Evolutionary conservation across 1,140 invertebrate genomes (phyloP), one percentile per base, ranked within the genome.

Genomic region (Apis cerana): DNA sequence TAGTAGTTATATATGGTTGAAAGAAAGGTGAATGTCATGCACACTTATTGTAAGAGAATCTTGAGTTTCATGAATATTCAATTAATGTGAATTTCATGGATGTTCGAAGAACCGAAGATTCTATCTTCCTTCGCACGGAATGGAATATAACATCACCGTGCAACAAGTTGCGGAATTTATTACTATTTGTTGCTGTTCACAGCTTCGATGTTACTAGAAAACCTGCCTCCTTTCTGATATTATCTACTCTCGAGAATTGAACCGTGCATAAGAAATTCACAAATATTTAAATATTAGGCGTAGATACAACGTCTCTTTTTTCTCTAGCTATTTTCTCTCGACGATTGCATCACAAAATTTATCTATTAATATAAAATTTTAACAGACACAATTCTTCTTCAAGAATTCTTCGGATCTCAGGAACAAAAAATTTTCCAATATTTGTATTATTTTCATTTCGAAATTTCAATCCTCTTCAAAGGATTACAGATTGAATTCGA

Each of bases 1-100:
- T 43, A n/a, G 43, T 21, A 50, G 48, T 23, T 23, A 19, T 15
- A 15, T 52, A 19, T n/a, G 13, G 68, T 9, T 17, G 43, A 50
- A 50, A 70, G 68, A n/a, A 52, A 50, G 68, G 48, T 17, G 68
- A 52, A 52, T 70, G 27, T 43, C 56, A 33, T 59, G 71, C 71
- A 43, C 71, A 15, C 56, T 71, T 17, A n/a, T 74, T 74, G 54
- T 21, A 7, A 7, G 33, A 59, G 71, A 74, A n/a, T 59, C 71
- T 43, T 48, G 23, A n/a, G 27, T 59, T 58, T 58, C 71, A 74
- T 74, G 71, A 74, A 74, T 74, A 74, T 74, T 74, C 71, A 59
- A 74, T 74, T 74, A 74, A 74, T 74, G 71, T 59, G 71, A 74
- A 59, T 74, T 74, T 74, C 71, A 74, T 58, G 71, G 71, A 74